These are phyloP conservation scores for Dryocosmus kuriphilus DNA, from an alignment of 2,888 invertebrate genomes.

Conservation along the genomic window DNA sequence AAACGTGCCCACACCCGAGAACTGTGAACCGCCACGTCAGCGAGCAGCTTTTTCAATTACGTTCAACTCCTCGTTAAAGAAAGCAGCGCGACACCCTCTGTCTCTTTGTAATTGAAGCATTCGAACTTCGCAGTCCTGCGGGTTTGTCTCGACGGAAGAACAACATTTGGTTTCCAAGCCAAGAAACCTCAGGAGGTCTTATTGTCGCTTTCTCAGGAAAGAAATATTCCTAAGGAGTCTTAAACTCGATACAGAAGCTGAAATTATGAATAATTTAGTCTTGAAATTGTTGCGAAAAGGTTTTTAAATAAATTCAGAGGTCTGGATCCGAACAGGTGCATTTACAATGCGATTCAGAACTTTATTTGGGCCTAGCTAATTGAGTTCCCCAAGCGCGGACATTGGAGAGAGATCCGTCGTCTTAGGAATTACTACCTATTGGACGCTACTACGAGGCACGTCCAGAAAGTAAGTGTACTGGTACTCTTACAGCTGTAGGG, in stretches of 20 bases:
- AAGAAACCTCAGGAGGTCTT: conserved; percentile 1
- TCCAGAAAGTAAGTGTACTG: no score
- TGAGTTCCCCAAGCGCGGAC: no score
- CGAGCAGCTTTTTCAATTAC: conserved; percentile 61
- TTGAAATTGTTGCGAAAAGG: no score
- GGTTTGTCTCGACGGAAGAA: conserved; percentile 8
- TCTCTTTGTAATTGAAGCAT: conserved; percentile 57
- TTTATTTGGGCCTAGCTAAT: no score
- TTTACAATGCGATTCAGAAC: no score
- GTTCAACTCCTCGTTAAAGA: conserved; percentile 60
- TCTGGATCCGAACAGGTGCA: no score
- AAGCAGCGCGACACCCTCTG: conserved; percentile 57
- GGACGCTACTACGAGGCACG: no score
- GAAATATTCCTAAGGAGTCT: neutral
- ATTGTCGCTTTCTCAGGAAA: conserved; percentile 9
- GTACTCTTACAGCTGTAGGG: no score
- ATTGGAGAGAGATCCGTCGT: neutral
- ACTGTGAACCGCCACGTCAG: conserved; percentile 57
- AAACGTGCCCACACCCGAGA: conserved; percentile 63
- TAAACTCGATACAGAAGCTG: neutral
- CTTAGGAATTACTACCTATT: neutral
- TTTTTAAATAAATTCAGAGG: no score
- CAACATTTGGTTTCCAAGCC: neutral
- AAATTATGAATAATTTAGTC: neutral
- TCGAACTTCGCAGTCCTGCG: conserved; percentile 40